Conservation (phyloP, 2,797 vertebrate genomes). For the Poeciliopsis infans region DNA sequence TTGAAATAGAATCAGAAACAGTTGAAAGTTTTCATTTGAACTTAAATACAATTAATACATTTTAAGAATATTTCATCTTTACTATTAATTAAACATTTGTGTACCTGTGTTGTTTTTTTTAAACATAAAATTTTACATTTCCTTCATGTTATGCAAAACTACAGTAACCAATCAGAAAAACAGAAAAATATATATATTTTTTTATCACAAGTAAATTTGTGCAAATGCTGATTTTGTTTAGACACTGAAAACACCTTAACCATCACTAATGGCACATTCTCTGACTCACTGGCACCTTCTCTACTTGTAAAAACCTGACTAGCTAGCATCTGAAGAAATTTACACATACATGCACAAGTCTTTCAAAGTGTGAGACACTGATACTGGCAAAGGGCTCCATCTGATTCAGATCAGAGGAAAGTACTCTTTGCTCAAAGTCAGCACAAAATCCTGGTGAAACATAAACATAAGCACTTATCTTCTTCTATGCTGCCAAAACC, state of each 20-base stretch:
- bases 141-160: neutral
- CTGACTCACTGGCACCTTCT: constrained; percentile 67
- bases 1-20: constrained; percentile 66
- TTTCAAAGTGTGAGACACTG: constrained; percentile 66
- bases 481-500: constrained; percentile 64
- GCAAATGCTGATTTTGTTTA: constrained; percentile 32
- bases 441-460: constrained; percentile 53
- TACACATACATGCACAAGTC: constrained; percentile 71
- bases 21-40: neutral
- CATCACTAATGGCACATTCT: constrained; percentile 54
- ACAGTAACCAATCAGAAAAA: neutral
- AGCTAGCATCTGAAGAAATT: constrained; percentile 68
- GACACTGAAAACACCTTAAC: constrained; percentile 41
- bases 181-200: neutral
- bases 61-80: neutral
- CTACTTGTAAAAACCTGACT: constrained; percentile 71
- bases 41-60: neutral
- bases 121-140: neutral
- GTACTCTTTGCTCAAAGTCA: constrained; percentile 62
- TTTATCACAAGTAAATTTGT: neutral
- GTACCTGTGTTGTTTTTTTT: neutral
- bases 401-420: constrained; percentile 58
- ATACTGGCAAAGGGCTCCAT: constrained; percentile 56
- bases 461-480: constrained; percentile 59
- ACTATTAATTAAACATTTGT: neutral